Evolutionary conservation across 2,888 invertebrate species (phyloP), one percentile per base, ranked within the genome.

Genomic region (Cryptophagus acutangulus): DNA sequence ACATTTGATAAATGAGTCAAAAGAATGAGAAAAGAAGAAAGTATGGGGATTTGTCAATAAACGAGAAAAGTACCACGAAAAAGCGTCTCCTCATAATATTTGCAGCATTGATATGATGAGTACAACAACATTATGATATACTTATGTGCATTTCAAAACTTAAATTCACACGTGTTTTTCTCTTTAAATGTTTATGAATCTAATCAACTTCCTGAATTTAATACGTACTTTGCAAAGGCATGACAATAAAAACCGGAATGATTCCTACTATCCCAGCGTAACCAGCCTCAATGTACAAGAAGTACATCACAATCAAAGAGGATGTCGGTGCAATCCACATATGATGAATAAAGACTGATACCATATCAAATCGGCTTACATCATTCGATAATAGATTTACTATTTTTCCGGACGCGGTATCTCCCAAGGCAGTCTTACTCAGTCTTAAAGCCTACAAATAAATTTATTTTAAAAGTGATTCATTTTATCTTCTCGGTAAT

Each of bases 361-460:
- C 83, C 66, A 85, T 78, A 67, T 96, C 95, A 61, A 96, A 87
- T 26, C 94, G 82, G 66, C 84, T 87, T 6, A 95, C 91, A 66
- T 96, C 96, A 61, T 95, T 95, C 3, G 94, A 92, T 38, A 96
- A 75, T 3, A 96, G 73, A 71, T 96, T 95, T 9, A 95, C 86
- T 38, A 96, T 82, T 68, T 94, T 91, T 0, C 95, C 95, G 0
- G 87, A 84, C 0, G 92, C 81, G 1, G 86, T 84, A 58, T 81
- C 75, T 2, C 79, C 79, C 25, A 87, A 67, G 0, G 85, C 81
- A 0, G 78, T 76, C 51, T 82, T 74, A 55, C 85, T 87, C 20
- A 90, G 66, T 4, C 77, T 75, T 8, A 89, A 71, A 0, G 84
- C 74, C 87, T 89, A 66, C 8, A 49, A 48, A 18, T 41, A 25